Evolutionary conservation across 2,113 vertebrate species (phyloP), one percentile per base, ranked within the genome.

Genomic region (Cettia cetti): DNA sequence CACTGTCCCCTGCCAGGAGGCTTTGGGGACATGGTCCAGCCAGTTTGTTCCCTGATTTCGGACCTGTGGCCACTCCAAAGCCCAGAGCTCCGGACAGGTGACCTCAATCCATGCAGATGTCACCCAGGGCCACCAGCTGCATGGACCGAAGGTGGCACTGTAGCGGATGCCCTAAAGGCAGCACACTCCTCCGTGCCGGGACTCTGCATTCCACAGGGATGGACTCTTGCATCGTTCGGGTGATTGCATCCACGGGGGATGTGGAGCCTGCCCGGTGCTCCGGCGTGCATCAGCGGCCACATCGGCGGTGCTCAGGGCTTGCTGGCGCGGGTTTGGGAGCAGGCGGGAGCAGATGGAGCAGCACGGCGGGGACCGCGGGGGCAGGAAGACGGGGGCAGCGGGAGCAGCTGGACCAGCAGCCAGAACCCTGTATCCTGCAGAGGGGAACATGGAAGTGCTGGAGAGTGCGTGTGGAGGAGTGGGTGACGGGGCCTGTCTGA

Each of bases 311-410:
- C 86, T 63, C 37, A 20, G 45, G 61, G 60, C 79, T 31, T 86
- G 57, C 83, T 65, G 80, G 80, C 14, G 0, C 1, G 0, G 53
- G 77, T 71, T 0, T 5, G 7, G 70, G 82, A 39, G 76, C 81
- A 44, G 77, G 74, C 22, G 0, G 69, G 56, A 95, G 84, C 96
- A 96, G 96, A 96, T 96, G 95, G 95, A 94, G 81, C 23, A 3
- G 57, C 86, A 5, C 30, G 0, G 74, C 8, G 2, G 72, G 65
- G 52, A 60, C 68, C 1, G 15, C 6, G 65, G 84, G 42, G 69
- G 65, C 76, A 57, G 94, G 88, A 77, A 89, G 60, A 60, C 4
- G 4, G 14, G 60, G 53, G 45, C 91, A 68, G 72, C n/a, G 0
- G 81, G 83, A 92, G 54, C 23, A 1, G 65, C 72, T 13, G 9